These are phyloP conservation scores for Esperia sulphurella DNA, from an alignment of 2,888 invertebrate species.

Conservation along the genomic window DNA sequence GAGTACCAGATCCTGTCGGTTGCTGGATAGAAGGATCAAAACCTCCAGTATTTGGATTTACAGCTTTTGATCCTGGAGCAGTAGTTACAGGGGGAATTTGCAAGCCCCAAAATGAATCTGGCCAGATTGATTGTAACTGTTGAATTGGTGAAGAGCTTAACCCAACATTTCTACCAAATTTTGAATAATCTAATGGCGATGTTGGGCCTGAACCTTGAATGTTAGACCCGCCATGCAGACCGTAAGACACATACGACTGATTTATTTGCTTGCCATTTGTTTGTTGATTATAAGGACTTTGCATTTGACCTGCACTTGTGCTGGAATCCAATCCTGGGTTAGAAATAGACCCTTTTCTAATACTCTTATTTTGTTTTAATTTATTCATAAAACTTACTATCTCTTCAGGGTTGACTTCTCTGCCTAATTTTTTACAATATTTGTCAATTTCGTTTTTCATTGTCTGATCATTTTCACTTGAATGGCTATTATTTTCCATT, in stretches of 20 bases:
- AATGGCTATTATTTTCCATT: conserved; percentile 38
- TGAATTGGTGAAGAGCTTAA: no score
- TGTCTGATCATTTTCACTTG: conserved; percentile 26
- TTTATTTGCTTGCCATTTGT: no score
- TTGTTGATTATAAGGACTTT: not conserved
- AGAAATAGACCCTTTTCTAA: conserved; percentile 24
- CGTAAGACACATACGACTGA: no score
- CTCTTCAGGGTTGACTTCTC: conserved; percentile 20
- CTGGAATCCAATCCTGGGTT: not conserved
- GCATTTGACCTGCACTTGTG: not conserved
- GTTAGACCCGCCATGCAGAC: no score
- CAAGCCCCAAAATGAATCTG: no score
- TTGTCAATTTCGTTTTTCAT: conserved; percentile 40
- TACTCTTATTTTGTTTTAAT: conserved; percentile 29
- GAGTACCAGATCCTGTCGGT: not conserved
- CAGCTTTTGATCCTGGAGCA: no score
- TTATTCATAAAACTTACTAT: conserved; percentile 35
- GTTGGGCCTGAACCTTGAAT: no score
- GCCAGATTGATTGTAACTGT: no score
- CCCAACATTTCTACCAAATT: no score
- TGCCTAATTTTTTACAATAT: conserved; percentile 32
- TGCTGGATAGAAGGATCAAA: not conserved
- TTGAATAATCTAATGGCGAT: no score
- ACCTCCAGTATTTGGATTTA: no score
- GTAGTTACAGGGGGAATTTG: no score